Evolutionary conservation across 2,888 invertebrate genomes (phyloP), one percentile per base, ranked within the genome.

Genomic region (Argyresthia goedartella): DNA sequence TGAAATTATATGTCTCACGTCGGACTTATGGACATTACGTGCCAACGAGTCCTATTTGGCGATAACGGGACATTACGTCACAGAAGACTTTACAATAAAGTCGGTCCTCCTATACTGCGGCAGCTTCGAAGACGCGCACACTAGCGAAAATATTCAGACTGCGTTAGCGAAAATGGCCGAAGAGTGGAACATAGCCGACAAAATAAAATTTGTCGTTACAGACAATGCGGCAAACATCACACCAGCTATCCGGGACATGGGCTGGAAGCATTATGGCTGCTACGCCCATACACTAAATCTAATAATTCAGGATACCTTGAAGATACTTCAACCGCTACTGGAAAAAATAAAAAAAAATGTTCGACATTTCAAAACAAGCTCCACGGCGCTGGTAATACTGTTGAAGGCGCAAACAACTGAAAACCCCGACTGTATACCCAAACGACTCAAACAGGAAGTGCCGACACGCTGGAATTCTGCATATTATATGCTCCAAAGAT

Each of bases 231-330:
- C 42, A 15, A 50, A 50, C 25, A 16, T 42, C 10, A 42, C 8
- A 7, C 39, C 16, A 42, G 41, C 50, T 8, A 11, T 50, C 4
- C 14, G 15, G 33, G 52, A 54, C 4, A 48, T 57, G 42, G 51
- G 49, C 0, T 60, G 57, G 57, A 60, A 59, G 33, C 60, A 64
- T 54, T 63, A 52, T 46, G 61, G 62, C 8, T 63, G 61, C 48
- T 61, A 50, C 39, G 63, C 42, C 1, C 61, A 65, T 44, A 59
- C 57, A 0, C 35, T 64, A 25, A 65, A 65, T 47, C 52, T 61
- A 39, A 59, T 61, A 4, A 57, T 61, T 1, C 51, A 60, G 51
- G 53, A 56, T 33, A 55, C 57, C 0, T 39, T 61, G 25, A 45
- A 14, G 13, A 10, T 54, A 11, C 9, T 25, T 8, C 7, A 49